Conservation (phyloP, 2,888 invertebrate genomes). For the Timema cristinae region DNA sequence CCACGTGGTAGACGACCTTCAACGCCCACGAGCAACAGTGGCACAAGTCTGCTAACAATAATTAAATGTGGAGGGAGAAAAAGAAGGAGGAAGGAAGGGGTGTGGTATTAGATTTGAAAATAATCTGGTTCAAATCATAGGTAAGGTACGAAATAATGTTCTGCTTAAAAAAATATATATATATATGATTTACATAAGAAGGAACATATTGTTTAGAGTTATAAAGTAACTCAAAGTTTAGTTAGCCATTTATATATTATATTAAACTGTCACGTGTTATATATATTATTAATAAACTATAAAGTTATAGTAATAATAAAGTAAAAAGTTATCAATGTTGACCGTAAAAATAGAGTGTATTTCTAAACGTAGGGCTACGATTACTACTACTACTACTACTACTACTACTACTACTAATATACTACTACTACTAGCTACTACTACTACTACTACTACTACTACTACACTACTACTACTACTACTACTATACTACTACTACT, state of each 20-base stretch:
- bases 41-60: no score
- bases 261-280: not conserved
- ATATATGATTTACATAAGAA: not conserved
- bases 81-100: no score
- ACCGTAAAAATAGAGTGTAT: not conserved
- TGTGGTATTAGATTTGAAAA: no score
- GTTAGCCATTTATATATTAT: not conserved
- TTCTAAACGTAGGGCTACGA: not conserved
- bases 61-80: no score
- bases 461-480: slow-evolving; percentile 5
- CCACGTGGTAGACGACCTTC: no score
- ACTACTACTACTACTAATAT: slow-evolving; percentile 9
- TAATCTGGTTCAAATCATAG: no score
- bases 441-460: slow-evolving; percentile 12
- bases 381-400: slow-evolving; percentile 9
- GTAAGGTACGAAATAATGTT: no score
- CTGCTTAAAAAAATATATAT: not conserved
- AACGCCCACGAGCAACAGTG: no score
- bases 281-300: not conserved
- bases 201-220: not conserved
- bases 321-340: not conserved
- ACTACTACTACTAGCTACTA: slow-evolving; percentile 9
- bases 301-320: slow-evolving; percentile 1
- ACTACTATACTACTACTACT: slow-evolving; percentile 12
- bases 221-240: not conserved